phyloP scores from a whole-genome alignment of 2,113 vertebrate genomes.

The Tupaia tana region DNA sequence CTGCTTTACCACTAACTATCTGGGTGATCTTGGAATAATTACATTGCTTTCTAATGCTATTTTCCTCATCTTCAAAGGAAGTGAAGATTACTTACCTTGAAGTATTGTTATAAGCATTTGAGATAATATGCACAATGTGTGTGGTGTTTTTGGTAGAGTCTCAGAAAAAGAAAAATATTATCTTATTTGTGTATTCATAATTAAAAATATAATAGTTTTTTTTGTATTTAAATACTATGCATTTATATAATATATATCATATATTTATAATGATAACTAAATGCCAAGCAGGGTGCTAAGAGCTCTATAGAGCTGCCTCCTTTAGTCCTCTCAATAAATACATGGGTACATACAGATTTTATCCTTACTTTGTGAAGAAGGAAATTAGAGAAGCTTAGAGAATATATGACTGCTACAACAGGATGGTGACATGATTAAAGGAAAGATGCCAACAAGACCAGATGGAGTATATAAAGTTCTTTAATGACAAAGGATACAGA shows the following conservation, averaged over 20 bases:
- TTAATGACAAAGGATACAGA: neutral
- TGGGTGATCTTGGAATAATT: neutral
- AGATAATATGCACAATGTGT: neutral
- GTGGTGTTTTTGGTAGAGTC: neutral
- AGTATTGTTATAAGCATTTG: neutral
- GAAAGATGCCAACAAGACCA: neutral
- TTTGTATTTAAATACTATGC: neutral
- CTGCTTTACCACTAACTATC: neutral
- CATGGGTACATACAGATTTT: neutral
- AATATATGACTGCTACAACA: neutral
- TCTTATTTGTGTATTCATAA: neutral
- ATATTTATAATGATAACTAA: neutral
- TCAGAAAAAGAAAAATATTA: neutral
- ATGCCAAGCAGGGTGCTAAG: neutral
- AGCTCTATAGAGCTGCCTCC: neutral
- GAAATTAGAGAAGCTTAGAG: neutral
- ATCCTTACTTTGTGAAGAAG: slow-evolving; percentile 1
- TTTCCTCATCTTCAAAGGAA: neutral
- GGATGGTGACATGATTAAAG: neutral
- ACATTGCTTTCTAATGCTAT: neutral
- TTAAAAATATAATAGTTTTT: neutral
- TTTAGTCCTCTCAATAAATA: slow-evolving; percentile 10
- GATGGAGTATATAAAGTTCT: neutral
- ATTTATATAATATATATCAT: neutral
- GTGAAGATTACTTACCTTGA: neutral